Percentiles rank a stretch among this genome's conserved stretches.
These are phyloP conservation scores for Cherax quadricarinatus DNA, from an alignment of 1,140 invertebrate species.

Conservation along the genomic window DNA sequence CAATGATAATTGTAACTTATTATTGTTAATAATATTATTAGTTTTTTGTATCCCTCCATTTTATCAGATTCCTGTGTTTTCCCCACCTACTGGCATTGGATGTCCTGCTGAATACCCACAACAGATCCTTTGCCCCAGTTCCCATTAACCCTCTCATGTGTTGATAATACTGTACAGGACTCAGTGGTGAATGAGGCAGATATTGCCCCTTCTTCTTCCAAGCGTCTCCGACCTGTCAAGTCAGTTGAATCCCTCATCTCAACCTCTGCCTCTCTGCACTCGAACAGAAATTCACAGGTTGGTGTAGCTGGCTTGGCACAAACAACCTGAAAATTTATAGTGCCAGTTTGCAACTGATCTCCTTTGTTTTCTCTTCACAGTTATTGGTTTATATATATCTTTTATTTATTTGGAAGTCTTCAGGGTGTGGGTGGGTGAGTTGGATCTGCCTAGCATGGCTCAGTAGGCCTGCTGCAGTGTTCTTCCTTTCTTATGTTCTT, in stretches of 20 bases:
- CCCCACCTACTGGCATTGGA: not conserved
- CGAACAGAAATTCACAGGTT: conserved; percentile 74
- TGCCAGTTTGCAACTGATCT: not conserved
- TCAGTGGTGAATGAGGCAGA: conserved; percentile 74
- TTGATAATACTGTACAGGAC: conserved; percentile 73
- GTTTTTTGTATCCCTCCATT: too few species aligned
- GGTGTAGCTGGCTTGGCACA: conserved; percentile 16
- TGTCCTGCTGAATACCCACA: not conserved
- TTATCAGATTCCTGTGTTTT: not conserved
- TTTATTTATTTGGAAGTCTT: conserved; percentile 26
- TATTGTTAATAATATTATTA: too few species aligned
- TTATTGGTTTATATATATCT: conserved; percentile 5
- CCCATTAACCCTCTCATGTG: conserved; percentile 3
- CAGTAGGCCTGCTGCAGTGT: too few species aligned
- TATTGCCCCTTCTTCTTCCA: conserved; percentile 74
- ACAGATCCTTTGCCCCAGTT: not conserved
- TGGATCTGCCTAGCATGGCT: too few species aligned
- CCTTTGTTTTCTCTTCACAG: not conserved
- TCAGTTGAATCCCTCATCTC: conserved; percentile 83
- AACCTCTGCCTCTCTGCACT: conserved; percentile 73
- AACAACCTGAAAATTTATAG: not conserved
- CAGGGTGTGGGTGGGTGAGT: too few species aligned
- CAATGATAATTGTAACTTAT: too few species aligned
- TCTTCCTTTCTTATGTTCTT: too few species aligned
- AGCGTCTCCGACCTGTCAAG: conserved; percentile 83